Conservation (phyloP, 2,888 invertebrate genomes). For the Timandra comae region DNA sequence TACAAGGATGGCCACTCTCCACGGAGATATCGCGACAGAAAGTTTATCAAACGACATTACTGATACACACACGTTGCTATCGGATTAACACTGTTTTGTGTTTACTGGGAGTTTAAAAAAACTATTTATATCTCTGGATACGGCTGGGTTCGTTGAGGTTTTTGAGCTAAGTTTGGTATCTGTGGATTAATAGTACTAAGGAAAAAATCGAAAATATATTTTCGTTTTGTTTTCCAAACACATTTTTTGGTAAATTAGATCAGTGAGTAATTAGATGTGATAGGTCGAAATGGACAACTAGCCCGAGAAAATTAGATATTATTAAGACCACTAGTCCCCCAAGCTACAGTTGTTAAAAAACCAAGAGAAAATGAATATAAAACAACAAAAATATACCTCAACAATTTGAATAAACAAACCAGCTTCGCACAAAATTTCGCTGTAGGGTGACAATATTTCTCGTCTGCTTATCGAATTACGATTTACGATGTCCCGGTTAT, state of each 20-base stretch:
- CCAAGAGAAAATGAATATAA: too few species aligned
- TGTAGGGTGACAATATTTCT: constrained; percentile 40
- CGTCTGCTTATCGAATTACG: constrained; percentile 63
- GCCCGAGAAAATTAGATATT: too few species aligned
- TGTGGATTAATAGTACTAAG: too few species aligned
- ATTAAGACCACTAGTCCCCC: too few species aligned
- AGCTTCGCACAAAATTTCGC: constrained; percentile 11
- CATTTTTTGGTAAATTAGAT: too few species aligned
- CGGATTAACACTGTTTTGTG: constrained; percentile 13
- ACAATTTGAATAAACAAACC: constrained; percentile 8
- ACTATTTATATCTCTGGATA: constrained; percentile 1
- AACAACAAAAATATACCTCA: too few species aligned
- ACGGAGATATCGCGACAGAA: constrained; percentile 32
- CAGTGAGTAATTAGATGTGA: too few species aligned
- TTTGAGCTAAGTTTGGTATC: too few species aligned
- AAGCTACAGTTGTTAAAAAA: too few species aligned
- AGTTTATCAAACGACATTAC: constrained; percentile 45
- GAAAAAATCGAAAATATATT: too few species aligned
- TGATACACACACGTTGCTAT: constrained; percentile 21
- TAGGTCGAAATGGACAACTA: too few species aligned
- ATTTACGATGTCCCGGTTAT: constrained; percentile 58
- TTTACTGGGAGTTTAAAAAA: constrained; percentile 17
- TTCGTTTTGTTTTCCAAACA: too few species aligned
- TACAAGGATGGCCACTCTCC: constrained; percentile 36
- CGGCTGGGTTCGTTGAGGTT: not conserved